Base-by-base conservation (phyloP, 2,888 invertebrate genomes). In the Charanyca ferruginea region DNA sequence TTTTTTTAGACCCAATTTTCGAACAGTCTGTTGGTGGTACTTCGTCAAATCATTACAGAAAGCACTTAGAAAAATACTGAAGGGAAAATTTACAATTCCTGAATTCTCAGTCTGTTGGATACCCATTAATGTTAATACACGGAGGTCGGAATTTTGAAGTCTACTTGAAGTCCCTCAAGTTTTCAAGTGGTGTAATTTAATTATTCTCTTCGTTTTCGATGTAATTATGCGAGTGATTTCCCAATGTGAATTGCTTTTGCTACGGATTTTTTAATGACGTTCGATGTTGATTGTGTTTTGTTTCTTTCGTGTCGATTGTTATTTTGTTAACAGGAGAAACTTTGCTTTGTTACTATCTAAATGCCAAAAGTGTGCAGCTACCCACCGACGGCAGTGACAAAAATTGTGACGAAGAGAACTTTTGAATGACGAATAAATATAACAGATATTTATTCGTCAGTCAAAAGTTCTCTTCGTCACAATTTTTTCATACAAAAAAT, bases 121-220 rank as follows among this genome's bases (percentile, higher is more conserved):
- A 49, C 41, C 73, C 75, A 73, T 79, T 75, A 83, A 81, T 69
- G 77, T 81, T 70, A 72, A 79, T 80, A 77, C 73, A 74, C 76
- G 79, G 73, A 79, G 72, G 80, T 78, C 81, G 82, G 77, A 78
- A 81, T 83, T 80, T 66, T 79, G 73, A 66, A 80, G 73, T 68
- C 69, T 73, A 74, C 80, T 83, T 76, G 73, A 84, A 82, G 81
- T 60, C 47, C 66, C 53, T 58, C 52, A 80, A 84, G 87, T 87
- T 89, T 88, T 87, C 73, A 80, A 90, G 88, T 88, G 88, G 83
- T 83, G 88, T 90, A 90, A 92, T 90, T 90, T 88, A 90, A 91
- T 92, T 91, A 90, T 79, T 83, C 83, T 77, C 44, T 69, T 83
- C 87, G 84, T 84, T 87, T 88, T 89, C 84, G 76, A 84, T 78